These are phyloP conservation scores for Microtus pennsylvanicus DNA, from an alignment of 2,113 vertebrate species.

Conservation along the genomic window DNA sequence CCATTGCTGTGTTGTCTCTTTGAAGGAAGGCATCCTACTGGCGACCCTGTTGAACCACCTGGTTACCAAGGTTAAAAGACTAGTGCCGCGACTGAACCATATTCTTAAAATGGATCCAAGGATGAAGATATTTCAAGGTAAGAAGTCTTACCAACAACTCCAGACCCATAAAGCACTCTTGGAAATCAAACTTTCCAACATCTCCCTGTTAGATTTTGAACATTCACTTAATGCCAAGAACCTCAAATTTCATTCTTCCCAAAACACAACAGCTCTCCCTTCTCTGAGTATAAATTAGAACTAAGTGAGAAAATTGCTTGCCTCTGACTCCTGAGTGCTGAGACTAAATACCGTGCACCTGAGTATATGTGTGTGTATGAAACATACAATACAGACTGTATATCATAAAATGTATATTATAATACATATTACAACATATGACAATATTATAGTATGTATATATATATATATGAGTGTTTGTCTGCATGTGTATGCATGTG, in stretches of 20 bases:
- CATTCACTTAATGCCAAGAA: background rate
- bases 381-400: too few species aligned
- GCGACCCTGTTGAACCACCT: background rate
- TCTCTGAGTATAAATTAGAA: background rate
- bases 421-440: too few species aligned
- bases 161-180: fast-evolving
- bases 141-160: background rate
- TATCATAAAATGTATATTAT: too few species aligned
- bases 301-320: too few species aligned
- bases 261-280: fast-evolving
- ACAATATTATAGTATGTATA: too few species aligned
- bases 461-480: background rate
- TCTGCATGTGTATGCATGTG: too few species aligned
- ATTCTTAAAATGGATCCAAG: background rate
- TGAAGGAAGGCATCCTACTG: background rate
- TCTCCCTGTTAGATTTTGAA: too few species aligned
- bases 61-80: too few species aligned
- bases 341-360: background rate
- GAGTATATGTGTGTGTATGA: background rate
- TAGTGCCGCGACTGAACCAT: background rate
- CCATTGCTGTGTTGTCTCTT: background rate
- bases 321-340: background rate
- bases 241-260: background rate
- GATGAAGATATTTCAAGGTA: background rate
- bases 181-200: background rate